Evolutionary conservation across 2,113 vertebrate genomes (phyloP).

Genomic region (Megaleporinus macrocephalus): DNA sequence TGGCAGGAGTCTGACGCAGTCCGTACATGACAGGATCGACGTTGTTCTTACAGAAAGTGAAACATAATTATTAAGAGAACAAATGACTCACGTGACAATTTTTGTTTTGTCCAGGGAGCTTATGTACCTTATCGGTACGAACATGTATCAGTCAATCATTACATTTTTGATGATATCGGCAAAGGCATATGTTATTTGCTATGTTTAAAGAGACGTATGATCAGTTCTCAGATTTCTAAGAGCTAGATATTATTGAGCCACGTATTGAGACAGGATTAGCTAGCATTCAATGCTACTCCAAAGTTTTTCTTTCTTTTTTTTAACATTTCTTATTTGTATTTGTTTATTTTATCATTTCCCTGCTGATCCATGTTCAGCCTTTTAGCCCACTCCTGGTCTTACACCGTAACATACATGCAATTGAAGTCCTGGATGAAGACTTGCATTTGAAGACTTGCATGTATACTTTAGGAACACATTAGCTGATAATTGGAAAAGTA

Average conservation of each 20-base stretch:
- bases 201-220: neutral
- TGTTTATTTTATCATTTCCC: neutral
- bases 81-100: too few species aligned
- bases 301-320: neutral
- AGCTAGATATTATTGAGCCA: neutral
- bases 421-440: too few species aligned
- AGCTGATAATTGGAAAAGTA: neutral
- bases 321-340: neutral
- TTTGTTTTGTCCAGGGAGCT: too few species aligned
- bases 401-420: neutral
- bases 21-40: too few species aligned
- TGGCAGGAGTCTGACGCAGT: too few species aligned
- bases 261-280: neutral
- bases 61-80: too few species aligned
- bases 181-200: constrained; percentile 11
- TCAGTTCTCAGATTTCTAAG: neutral
- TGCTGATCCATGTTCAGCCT: neutral
- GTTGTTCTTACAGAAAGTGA: too few species aligned
- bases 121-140: neutral
- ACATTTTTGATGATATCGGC: constrained; percentile 31
- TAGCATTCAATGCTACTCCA: neutral
- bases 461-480: neutral
- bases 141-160: constrained; percentile 44
- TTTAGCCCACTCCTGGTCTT: neutral
- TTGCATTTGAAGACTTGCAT: too few species aligned